phyloP scores from a whole-genome alignment of 2,113 vertebrate genomes.

The Phoenicopterus ruber region DNA sequence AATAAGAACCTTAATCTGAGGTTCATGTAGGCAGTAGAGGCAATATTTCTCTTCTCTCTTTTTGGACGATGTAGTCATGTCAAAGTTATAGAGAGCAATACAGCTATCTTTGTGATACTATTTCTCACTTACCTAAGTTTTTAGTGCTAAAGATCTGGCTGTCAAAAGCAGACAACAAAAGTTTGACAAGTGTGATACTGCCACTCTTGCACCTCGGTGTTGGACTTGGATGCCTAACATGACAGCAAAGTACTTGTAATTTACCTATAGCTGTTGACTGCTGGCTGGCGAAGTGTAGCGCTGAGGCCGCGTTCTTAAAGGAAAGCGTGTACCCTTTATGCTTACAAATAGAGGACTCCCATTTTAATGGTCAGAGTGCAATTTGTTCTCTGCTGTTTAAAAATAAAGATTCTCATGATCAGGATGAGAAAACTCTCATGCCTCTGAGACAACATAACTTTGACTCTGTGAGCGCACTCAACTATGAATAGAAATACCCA shows the following conservation, averaged over 20 bases:
- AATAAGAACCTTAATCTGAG: neutral
- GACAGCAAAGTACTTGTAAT: neutral
- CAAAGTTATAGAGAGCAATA: neutral
- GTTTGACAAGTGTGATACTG: neutral
- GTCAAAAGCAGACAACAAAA: constrained; percentile 13
- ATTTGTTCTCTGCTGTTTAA: constrained; percentile 13
- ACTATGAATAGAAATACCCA: constrained; percentile 73
- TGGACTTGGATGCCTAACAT: neutral
- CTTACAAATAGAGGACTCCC: neutral
- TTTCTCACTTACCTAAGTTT: neutral
- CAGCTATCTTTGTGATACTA: neutral
- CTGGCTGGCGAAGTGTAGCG: neutral
- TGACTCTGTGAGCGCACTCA: constrained; percentile 3
- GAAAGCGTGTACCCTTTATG: neutral
- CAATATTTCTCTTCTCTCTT: neutral
- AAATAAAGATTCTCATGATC: constrained; percentile 32
- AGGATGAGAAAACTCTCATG: constrained; percentile 27
- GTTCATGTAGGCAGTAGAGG: neutral
- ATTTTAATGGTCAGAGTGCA: constrained; percentile 11
- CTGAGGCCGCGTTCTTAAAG: fast-evolving
- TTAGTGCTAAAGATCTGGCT: neutral
- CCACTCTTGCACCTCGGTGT: neutral
- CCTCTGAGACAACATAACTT: constrained; percentile 35
- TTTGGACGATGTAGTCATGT: neutral
- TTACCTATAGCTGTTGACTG: neutral